Percentiles rank a stretch among this genome's conserved stretches.
Conservation (phyloP, 1,140 invertebrate genomes). For the Trypoxylus dichotomus region DNA sequence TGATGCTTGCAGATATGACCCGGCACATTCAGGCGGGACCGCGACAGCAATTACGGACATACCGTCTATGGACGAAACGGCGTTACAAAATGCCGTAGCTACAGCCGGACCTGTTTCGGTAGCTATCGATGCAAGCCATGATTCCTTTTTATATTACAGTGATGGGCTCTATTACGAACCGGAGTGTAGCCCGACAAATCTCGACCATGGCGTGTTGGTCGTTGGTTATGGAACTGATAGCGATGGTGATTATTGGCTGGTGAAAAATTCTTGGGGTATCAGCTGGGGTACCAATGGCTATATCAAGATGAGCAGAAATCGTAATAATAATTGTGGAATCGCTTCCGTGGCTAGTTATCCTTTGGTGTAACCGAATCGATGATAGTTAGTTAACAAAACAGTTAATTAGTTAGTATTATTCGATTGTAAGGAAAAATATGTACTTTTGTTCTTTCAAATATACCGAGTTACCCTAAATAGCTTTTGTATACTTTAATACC, state of each 20-base stretch:
- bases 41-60: constrained; percentile 85
- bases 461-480: too few species aligned
- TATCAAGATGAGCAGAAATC: constrained; percentile 67
- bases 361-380: constrained; percentile 46
- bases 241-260: constrained; percentile 70
- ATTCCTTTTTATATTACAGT: constrained; percentile 78
- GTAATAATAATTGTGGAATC: constrained; percentile 71
- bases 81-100: constrained; percentile 78
- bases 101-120: constrained; percentile 86
- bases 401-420: too few species aligned
- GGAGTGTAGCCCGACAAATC: constrained; percentile 51
- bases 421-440: too few species aligned
- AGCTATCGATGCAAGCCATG: constrained; percentile 78
- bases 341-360: constrained; percentile 63
- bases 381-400: too few species aligned
- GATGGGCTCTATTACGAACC: constrained; percentile 63
- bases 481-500: too few species aligned
- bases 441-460: too few species aligned
- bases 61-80: constrained; percentile 70
- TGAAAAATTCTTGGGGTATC: constrained; percentile 77
- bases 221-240: constrained; percentile 75
- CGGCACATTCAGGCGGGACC: constrained; percentile 72
- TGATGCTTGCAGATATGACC: constrained; percentile 66
- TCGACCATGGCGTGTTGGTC: constrained; percentile 62
- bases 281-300: constrained; percentile 74